Base-by-base conservation (phyloP, 2,888 invertebrate genomes). In the Patella ulyssiponensis region DNA sequence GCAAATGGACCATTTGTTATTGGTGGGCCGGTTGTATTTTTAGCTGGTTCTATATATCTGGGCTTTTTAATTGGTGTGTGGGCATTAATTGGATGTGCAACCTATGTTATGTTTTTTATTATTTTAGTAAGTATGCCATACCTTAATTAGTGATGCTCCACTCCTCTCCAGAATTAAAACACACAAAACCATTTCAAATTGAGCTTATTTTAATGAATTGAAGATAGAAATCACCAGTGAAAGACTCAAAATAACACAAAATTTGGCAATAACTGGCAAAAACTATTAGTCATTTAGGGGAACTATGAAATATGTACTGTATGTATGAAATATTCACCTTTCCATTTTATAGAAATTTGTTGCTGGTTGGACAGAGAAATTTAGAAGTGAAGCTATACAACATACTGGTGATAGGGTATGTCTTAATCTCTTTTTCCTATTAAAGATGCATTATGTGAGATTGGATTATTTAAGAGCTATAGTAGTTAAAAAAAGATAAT, bases 101-200 rank as follows among this genome's bases (percentile, higher is more conserved):
- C 92, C 20, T 94, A 94, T 85, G 79, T 93, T 7, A 74, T 77
- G 15, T 93, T 93, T 82, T 94, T 94, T 86, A 92, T 93, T 3
- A 82, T 93, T 71, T 93, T 94, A 92, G 94, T 94, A 88, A 90
- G 88, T 75, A 15, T 15, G 23, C 2, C 14, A 17, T 64, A 7
- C 58, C 33, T 44, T 44, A 9, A 44, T 44, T 9, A 1, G 1
- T 44, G 44, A 44, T 44, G 44, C 44, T 44, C 44, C 1, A 44
- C 44, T 44, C 44, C 44, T 44, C 7, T 44, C 1, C 44, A 1
- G 44, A 44, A 44, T 44, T 44, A 44, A 7, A 33, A 44, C 7
- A 44, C 44, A 44, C 3, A 7, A 44, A 44, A 44, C 44, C 44
- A 44, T 44, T 44, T 44, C 0, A 44, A 44, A 44, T 44, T 9